phyloP scores from a whole-genome alignment of 2,888 invertebrate genomes.

The Bimastos eiseni region DNA sequence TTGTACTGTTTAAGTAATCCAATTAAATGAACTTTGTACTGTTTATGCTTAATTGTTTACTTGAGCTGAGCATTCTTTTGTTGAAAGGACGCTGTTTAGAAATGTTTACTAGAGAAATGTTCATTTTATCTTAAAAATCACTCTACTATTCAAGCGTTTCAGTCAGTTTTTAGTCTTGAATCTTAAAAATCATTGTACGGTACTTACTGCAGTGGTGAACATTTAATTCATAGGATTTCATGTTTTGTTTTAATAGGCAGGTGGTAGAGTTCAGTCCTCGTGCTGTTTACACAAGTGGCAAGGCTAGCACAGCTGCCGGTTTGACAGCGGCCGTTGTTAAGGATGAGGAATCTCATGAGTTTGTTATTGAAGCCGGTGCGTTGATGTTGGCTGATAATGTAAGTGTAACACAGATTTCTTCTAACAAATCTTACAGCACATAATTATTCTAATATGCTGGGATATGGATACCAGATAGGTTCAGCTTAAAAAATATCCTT shows the following conservation, averaged over 20 bases:
- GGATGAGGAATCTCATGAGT: constrained; percentile 96
- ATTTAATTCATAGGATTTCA: neutral
- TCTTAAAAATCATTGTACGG: no score
- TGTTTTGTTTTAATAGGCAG: constrained; percentile 54
- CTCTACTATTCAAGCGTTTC: no score
- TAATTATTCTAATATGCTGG: neutral
- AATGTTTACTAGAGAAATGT: no score
- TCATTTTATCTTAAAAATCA: no score
- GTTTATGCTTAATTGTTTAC: no score
- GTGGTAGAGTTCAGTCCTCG: constrained; percentile 89
- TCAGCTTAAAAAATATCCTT: neutral
- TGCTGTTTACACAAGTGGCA: constrained; percentile 97
- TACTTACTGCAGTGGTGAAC: no score
- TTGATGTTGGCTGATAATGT: constrained; percentile 97
- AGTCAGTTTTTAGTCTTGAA: no score
- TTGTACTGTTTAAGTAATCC: no score
- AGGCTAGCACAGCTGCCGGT: constrained; percentile 96
- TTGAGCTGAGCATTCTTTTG: no score
- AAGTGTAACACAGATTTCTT: constrained; percentile 42
- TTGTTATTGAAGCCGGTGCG: constrained; percentile 99
- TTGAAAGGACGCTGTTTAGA: no score
- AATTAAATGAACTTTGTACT: no score
- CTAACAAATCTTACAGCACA: neutral
- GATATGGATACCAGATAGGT: neutral
- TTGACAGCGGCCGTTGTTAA: constrained; percentile 96